These are phyloP conservation scores for Lutjanus erythropterus DNA, from an alignment of 2,113 vertebrate species.

Conservation along the genomic window DNA sequence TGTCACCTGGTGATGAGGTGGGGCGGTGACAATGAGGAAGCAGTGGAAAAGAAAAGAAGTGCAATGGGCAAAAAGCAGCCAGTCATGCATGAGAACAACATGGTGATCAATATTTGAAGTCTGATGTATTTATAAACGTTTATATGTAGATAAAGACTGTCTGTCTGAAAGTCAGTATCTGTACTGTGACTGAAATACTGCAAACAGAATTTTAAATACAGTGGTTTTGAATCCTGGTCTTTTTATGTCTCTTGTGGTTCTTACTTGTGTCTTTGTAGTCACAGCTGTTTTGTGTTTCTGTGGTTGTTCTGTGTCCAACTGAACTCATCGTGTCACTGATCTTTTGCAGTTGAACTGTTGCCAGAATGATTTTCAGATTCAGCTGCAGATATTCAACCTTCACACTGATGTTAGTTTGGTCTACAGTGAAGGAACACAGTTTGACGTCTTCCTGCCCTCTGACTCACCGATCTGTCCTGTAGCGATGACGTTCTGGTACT, in stretches of 20 bases:
- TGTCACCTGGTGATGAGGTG: constrained; percentile 93
- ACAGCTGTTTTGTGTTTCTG: no score
- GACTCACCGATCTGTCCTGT: constrained; percentile 97
- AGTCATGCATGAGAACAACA: constrained; percentile 42
- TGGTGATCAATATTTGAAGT: background rate
- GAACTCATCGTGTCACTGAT: no score
- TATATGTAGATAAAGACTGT: no score
- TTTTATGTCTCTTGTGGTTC: no score
- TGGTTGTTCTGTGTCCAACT: no score
- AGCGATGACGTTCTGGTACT: constrained; percentile 96
- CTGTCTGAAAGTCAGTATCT: no score
- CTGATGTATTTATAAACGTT: background rate
- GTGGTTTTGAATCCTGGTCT: no score
- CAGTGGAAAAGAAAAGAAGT: constrained; percentile 86
- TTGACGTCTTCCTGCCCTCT: background rate
- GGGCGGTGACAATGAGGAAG: constrained; percentile 88
- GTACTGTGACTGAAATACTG: no score
- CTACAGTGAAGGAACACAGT: background rate
- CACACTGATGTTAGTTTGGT: background rate
- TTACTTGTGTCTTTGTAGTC: no score
- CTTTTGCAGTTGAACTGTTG: background rate
- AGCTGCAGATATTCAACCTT: background rate
- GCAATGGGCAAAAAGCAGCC: constrained; percentile 79
- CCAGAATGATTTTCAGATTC: background rate
- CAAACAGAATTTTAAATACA: no score